Evolutionary conservation across 2,888 invertebrate genomes (phyloP), one percentile per base, ranked within the genome.

Genomic region (Craniophora ligustri): DNA sequence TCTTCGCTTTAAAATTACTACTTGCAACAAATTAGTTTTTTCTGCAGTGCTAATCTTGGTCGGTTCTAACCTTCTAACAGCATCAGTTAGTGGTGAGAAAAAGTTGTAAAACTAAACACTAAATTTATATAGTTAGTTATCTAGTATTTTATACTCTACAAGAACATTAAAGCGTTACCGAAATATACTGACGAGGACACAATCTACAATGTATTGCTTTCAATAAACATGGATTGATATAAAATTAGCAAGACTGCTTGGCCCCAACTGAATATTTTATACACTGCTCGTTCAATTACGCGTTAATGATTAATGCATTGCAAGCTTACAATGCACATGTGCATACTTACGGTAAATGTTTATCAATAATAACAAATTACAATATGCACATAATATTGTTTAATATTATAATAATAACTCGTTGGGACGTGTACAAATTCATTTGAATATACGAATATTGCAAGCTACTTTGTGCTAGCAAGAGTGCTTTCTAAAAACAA

Each of bases 181-280:
- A 49, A 56, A 57, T 38, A 44, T 7, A 28, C 7, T 13, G 26
- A 4, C 3, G 26, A 26, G 26, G n/a, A 41, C 30, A 32, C 8
- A 31, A 23, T 13, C 32, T 14, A 44, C 11, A 15, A 18, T 19
- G 14, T 40, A 40, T 10, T 23, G 23, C 21, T 23, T n/a, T 14
- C 14, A 18, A 36, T 13, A 18, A 23, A 32, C 19, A 23, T 10
- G 11, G 18, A 13, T 11, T 32, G 23, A 45, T 10, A 6, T 8
- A 28, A 15, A 10, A 15, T 42, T 15, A 42, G 11, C 18, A 42
- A 51, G 32, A 57, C 58, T 21, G 40, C 8, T 2, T 51, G 41
- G 41, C 46, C 38, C 30, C 40, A 36, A 6, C 2, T 30, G 18
- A 14, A 30, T 23, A 15, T 11, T n/a, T 6, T 10, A 23, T 23